phyloP scores from a whole-genome alignment of 2,113 vertebrate species.

The Corythornis cristatus region DNA sequence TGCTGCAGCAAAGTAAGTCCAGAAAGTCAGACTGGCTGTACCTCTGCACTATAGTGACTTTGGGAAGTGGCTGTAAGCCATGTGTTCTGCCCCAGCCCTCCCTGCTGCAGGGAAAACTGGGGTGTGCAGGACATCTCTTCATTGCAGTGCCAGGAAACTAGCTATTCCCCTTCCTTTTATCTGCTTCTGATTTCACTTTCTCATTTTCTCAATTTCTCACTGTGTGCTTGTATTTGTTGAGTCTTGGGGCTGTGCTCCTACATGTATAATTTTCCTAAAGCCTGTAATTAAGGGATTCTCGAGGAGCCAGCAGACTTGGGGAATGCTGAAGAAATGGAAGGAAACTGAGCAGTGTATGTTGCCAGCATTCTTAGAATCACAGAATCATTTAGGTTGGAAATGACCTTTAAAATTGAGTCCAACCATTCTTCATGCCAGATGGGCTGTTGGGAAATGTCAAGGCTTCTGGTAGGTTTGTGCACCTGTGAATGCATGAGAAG shows the following conservation, averaged over 20 bases:
- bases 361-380: background rate
- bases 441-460: background rate
- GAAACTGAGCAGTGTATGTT: background rate
- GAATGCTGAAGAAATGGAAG: background rate
- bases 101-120: background rate
- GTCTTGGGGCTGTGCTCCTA: background rate
- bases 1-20: background rate
- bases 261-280: slow-evolving; percentile 2
- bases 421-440: background rate
- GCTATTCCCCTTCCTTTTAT: background rate
- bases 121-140: background rate
- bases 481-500: background rate
- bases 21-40: background rate
- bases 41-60: background rate
- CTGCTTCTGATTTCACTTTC: background rate
- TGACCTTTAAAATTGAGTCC: no score
- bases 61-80: background rate
- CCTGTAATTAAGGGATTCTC: slow-evolving; percentile 38
- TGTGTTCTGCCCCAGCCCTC: background rate
- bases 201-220: background rate
- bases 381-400: no score
- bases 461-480: background rate
- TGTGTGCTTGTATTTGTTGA: background rate
- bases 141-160: background rate
- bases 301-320: background rate